A percentile compares a stretch with the other conserved stretches of the same genome.
phyloP scores from a whole-genome alignment of 2,113 vertebrate genomes.

The Toxotes chatareus region DNA sequence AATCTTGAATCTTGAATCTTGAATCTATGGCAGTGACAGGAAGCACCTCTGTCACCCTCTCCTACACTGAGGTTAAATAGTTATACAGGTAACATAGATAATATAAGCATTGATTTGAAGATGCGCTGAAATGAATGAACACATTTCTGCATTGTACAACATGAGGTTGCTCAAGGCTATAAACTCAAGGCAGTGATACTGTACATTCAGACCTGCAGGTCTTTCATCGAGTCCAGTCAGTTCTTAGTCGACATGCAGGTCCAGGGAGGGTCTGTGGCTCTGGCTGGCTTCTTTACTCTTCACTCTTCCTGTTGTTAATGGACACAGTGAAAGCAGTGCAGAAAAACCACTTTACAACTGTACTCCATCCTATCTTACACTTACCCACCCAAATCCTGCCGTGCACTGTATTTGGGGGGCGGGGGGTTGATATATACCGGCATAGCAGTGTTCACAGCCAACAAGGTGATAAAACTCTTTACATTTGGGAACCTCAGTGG shows the following conservation, averaged over 20 bases:
- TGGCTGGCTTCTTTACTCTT: constrained; percentile 10
- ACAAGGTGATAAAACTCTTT: constrained; percentile 63
- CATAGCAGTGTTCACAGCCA: constrained; percentile 55
- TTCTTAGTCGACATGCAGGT: background rate
- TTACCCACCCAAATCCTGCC: constrained; percentile 58
- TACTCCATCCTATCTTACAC: constrained; percentile 41
- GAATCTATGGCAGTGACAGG: no score
- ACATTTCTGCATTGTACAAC: background rate
- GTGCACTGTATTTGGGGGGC: constrained; percentile 39
- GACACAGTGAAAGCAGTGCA: constrained; percentile 46
- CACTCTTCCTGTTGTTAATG: constrained; percentile 29
- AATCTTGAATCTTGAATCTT: no score
- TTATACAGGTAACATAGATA: background rate
- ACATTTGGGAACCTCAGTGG: constrained; percentile 40
- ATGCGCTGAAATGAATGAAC: background rate
- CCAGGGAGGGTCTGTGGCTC: constrained; percentile 7
- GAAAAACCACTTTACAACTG: constrained; percentile 38
- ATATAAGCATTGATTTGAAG: background rate
- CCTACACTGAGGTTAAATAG: no score
- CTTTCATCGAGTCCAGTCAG: background rate
- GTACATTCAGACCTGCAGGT: background rate
- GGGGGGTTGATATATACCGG: constrained; percentile 29
- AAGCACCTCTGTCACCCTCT: no score
- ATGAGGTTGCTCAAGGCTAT: background rate
- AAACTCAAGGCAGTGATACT: background rate